Conservation (phyloP, 2,888 invertebrate genomes). For the Diaphora mendica region DNA sequence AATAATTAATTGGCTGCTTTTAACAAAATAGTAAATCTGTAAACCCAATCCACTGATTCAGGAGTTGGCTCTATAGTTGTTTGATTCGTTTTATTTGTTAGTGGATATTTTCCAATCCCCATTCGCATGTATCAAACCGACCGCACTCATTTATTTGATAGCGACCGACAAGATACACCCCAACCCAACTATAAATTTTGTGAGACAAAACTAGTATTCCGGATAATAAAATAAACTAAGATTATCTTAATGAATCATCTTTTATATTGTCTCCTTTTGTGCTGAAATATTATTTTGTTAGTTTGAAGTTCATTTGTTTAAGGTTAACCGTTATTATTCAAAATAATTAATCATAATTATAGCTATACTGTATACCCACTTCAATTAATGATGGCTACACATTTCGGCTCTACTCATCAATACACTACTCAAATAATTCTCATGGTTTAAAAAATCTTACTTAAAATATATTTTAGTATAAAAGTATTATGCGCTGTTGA, state of each 20-base stretch:
- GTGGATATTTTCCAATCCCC: conserved; percentile 78
- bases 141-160: conserved; percentile 84
- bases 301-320: not conserved
- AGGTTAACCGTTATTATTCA: not conserved
- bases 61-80: conserved; percentile 62
- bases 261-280: conserved; percentile 28
- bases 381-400: not conserved
- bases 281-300: conserved; percentile 6
- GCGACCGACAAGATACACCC: conserved; percentile 71
- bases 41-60: conserved; percentile 51
- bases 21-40: conserved; percentile 27
- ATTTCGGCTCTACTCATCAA: not conserved
- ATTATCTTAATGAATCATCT: conserved; percentile 57
- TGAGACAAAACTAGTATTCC: conserved; percentile 48
- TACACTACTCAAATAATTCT: too few species aligned
- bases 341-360: not conserved
- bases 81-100: conserved; percentile 80
- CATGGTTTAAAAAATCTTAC: not conserved
- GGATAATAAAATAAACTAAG: conserved; percentile 55
- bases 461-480: too few species aligned
- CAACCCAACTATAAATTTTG: conserved; percentile 60
- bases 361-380: not conserved
- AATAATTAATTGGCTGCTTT: conserved; percentile 38
- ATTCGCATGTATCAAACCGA: conserved; percentile 84
- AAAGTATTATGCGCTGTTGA: too few species aligned